These are phyloP conservation scores for Coronaproctus castanopsis DNA, from an alignment of 2,888 invertebrate genomes.

Conservation along the genomic window DNA sequence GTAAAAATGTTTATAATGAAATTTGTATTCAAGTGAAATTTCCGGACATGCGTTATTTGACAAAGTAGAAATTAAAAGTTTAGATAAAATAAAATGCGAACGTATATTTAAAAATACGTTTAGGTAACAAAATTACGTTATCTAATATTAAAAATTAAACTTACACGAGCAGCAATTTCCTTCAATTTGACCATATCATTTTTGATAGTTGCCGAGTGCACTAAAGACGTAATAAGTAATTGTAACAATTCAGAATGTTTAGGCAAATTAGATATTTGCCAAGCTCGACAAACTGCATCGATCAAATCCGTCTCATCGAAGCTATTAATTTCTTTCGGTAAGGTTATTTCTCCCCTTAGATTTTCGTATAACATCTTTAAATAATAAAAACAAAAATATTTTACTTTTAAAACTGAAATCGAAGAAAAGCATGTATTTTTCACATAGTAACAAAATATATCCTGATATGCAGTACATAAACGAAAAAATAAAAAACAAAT, in stretches of 20 bases:
- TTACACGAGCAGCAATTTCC: slow-evolving; percentile 27
- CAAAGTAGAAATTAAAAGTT: too few species aligned
- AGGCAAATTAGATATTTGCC: slow-evolving; percentile 35
- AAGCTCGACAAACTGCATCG: slow-evolving; percentile 33
- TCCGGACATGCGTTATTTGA: too few species aligned
- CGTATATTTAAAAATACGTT: too few species aligned
- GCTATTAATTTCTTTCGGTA: slow-evolving; percentile 21
- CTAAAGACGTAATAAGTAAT: slow-evolving; percentile 47
- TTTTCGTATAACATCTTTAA: slow-evolving; percentile 51
- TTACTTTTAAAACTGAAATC: not conserved
- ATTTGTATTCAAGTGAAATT: too few species aligned
- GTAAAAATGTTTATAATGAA: too few species aligned
- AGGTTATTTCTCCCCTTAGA: slow-evolving; percentile 60
- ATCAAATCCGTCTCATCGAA: slow-evolving; percentile 27
- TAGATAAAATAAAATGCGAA: too few species aligned
- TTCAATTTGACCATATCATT: slow-evolving; percentile 25
- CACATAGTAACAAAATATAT: not conserved
- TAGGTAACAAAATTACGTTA: too few species aligned
- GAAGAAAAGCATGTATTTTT: not conserved
- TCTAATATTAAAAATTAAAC: too few species aligned
- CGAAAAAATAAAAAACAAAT: too few species aligned
- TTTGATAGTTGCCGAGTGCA: slow-evolving; percentile 39
- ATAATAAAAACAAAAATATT: not conserved
- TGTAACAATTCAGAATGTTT: slow-evolving; percentile 35
- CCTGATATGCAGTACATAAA: too few species aligned